Percentiles rank a stretch among this genome's conserved stretches.
Conservation (phyloP, 1,140 invertebrate species). For the Pseudachorutes palmiensis region DNA sequence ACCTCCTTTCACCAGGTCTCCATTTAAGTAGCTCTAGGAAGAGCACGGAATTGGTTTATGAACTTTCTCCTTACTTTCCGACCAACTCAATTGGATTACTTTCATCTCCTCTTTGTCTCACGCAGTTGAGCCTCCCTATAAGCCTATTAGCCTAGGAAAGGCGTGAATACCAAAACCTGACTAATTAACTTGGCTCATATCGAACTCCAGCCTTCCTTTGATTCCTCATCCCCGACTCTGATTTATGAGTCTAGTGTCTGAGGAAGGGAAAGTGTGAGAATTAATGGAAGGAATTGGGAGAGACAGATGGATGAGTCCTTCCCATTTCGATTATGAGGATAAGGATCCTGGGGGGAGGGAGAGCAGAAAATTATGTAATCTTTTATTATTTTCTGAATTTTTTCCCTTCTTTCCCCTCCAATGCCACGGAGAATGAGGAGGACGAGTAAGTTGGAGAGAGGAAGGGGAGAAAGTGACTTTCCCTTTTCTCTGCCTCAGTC, state of each 20-base stretch:
- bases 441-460: background rate
- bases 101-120: background rate
- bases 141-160: background rate
- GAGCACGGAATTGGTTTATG: slow-evolving; percentile 2
- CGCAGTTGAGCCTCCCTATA: background rate
- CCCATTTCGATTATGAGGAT: slow-evolving; percentile 10
- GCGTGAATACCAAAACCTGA: slow-evolving; percentile 1
- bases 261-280: no score
- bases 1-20: no score
- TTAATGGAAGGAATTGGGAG: slow-evolving; percentile 9
- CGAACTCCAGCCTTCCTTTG: background rate
- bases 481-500: background rate
- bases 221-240: background rate
- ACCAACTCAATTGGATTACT: slow-evolving; percentile 3
- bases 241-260: background rate
- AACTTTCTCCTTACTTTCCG: background rate
- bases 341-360: background rate
- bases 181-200: slow-evolving; percentile 8
- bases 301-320: slow-evolving; percentile 1
- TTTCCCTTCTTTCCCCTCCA: background rate
- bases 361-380: slow-evolving; percentile 9
- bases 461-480: slow-evolving; percentile 5
- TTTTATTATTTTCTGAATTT: background rate
- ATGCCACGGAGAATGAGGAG: background rate
- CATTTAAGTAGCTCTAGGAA: background rate